phyloP scores from a whole-genome alignment of 1,140 invertebrate genomes.

The Tetranychus urticae region DNA sequence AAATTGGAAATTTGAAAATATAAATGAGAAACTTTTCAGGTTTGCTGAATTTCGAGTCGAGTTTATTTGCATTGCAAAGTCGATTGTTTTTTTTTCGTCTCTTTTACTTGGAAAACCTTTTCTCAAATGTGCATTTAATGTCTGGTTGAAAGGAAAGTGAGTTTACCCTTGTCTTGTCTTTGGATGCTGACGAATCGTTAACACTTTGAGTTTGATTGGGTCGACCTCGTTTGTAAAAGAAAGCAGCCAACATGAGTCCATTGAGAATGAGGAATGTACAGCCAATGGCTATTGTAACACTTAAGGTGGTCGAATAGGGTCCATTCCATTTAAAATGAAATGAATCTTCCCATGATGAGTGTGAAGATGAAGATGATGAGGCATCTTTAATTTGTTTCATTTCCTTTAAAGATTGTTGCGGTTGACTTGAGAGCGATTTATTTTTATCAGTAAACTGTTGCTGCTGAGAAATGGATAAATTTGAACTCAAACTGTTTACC shows the following conservation, averaged over 20 bases:
- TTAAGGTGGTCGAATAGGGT: slow-evolving; percentile 53
- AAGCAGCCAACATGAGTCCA: slow-evolving; percentile 63
- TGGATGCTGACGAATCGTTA: background rate
- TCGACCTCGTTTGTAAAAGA: background rate
- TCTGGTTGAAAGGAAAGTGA: background rate
- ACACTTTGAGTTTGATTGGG: background rate
- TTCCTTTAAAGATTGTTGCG: background rate
- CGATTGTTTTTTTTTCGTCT: no score
- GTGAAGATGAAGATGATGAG: no score
- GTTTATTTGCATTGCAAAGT: no score
- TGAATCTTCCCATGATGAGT: background rate
- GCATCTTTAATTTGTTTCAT: background rate
- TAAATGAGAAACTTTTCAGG: no score
- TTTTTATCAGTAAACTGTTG: background rate
- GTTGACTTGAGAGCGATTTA: background rate
- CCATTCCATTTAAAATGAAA: background rate
- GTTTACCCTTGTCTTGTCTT: background rate
- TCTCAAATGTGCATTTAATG: no score
- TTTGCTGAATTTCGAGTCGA: no score
- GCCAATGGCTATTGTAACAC: slow-evolving; percentile 71
- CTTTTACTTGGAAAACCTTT: no score
- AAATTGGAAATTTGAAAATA: no score
- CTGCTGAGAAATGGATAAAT: background rate
- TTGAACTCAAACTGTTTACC: background rate
- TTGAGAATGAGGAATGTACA: slow-evolving; percentile 67